A percentile compares a stretch with the other conserved stretches of the same genome.
Conservation (phyloP, 1,140 invertebrate genomes). For the Drosophila busckii region DNA sequence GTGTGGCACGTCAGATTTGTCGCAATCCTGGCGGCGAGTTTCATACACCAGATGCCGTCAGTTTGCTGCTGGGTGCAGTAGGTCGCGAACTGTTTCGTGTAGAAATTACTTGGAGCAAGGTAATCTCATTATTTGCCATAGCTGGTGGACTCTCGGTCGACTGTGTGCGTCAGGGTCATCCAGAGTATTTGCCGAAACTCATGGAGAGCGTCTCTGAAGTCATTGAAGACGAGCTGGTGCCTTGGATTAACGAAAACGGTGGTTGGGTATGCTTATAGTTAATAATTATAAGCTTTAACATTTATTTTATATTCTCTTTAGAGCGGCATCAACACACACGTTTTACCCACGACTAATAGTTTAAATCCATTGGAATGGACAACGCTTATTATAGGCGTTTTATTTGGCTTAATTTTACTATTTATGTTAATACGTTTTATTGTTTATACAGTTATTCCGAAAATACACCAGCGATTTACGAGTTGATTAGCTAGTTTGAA, state of each 20-base stretch:
- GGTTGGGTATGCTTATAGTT: constrained; percentile 82
- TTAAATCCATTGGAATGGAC: constrained; percentile 73
- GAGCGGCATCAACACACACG: constrained; percentile 73
- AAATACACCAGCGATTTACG: constrained; percentile 66
- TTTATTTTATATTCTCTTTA: constrained; percentile 2
- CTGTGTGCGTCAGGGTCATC: constrained; percentile 84
- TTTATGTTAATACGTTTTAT: constrained; percentile 71
- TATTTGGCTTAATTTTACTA: constrained; percentile 68
- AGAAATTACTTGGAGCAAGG: constrained; percentile 85
- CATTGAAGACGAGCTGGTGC: constrained; percentile 83
- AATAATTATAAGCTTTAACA: too few relatives aligned
- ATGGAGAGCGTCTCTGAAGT: constrained; percentile 82
- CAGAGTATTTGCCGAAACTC: constrained; percentile 83
- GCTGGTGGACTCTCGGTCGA: constrained; percentile 86
- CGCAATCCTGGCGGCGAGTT: constrained; percentile 79
- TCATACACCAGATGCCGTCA: constrained; percentile 79
- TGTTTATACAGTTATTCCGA: constrained; percentile 62
- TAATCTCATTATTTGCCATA: constrained; percentile 84
- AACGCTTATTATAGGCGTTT: constrained; percentile 64
- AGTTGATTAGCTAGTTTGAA: too few relatives aligned
- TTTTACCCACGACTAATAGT: constrained; percentile 61
- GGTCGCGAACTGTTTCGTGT: constrained; percentile 81
- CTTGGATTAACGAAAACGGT: constrained; percentile 85
- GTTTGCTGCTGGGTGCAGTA: constrained; percentile 81
- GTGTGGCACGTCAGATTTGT: constrained; percentile 82